phyloP scores from a whole-genome alignment of 2,888 invertebrate species.

The Noctua janthe region DNA sequence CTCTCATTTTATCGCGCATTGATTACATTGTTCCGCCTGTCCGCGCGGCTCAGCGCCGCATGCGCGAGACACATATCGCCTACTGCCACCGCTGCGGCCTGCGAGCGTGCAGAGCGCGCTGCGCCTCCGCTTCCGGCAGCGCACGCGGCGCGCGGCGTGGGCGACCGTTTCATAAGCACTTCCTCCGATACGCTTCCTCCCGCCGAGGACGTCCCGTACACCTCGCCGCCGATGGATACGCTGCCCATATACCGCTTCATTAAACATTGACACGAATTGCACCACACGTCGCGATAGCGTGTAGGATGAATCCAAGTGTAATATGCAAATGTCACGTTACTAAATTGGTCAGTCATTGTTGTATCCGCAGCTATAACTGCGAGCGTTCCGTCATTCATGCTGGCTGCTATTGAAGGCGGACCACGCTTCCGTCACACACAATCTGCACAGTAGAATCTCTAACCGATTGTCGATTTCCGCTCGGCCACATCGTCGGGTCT shows the following conservation, averaged over 20 bases:
- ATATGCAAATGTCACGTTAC: slow-evolving; percentile 77
- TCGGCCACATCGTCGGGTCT: slow-evolving; percentile 52
- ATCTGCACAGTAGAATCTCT: slow-evolving; percentile 71
- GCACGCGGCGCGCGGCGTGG: slow-evolving; percentile 79
- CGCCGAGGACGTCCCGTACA: slow-evolving; percentile 71
- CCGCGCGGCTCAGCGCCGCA: slow-evolving; percentile 64
- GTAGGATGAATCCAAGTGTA: slow-evolving; percentile 76
- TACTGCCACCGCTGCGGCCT: slow-evolving; percentile 66
- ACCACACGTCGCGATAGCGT: slow-evolving; percentile 71
- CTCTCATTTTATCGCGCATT: slow-evolving; percentile 73
- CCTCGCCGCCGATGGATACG: slow-evolving; percentile 66
- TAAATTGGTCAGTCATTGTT: slow-evolving; percentile 78
- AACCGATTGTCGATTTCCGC: slow-evolving; percentile 74
- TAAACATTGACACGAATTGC: slow-evolving; percentile 70
- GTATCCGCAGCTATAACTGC: slow-evolving; percentile 74
- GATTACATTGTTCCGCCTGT: slow-evolving; percentile 70
- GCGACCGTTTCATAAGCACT: slow-evolving; percentile 85
- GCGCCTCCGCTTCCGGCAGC: slow-evolving; percentile 84
- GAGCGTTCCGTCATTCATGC: slow-evolving; percentile 74
- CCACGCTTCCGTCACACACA: slow-evolving; percentile 73
- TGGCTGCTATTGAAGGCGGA: slow-evolving; percentile 69
- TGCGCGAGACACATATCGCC: slow-evolving; percentile 70
- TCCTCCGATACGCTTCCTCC: slow-evolving; percentile 85
- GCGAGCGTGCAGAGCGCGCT: slow-evolving; percentile 67
- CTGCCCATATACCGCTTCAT: slow-evolving; percentile 69